Evolutionary conservation across 2,113 vertebrate genomes (phyloP).

Genomic region (Melanerpes formicivorus): DNA sequence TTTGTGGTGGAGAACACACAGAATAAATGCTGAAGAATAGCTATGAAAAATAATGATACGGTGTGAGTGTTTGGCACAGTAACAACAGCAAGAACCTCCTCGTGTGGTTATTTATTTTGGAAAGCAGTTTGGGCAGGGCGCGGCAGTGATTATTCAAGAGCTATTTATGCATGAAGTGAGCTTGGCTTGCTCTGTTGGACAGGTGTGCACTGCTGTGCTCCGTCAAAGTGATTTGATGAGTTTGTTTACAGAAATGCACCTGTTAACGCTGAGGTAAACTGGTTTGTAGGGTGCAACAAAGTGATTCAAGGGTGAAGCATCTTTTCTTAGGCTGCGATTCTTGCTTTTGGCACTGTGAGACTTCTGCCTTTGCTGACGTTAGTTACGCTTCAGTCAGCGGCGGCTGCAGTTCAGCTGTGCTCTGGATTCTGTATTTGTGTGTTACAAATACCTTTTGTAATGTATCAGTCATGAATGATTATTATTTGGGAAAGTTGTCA

Average conservation of each 20-base stretch:
- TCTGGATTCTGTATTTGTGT: background rate
- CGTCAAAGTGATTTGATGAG: background rate
- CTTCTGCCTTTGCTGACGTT: background rate
- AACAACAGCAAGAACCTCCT: background rate
- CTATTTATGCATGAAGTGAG: background rate
- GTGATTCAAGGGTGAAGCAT: background rate
- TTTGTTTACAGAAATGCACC: background rate
- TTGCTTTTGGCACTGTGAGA: background rate
- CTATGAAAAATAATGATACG: background rate
- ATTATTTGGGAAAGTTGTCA: conserved; percentile 37
- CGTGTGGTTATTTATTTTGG: background rate
- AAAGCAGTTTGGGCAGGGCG: background rate
- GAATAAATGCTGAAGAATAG: background rate
- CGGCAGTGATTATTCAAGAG: background rate
- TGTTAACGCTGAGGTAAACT: background rate
- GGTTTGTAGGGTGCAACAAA: background rate
- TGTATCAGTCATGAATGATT: conserved; percentile 11
- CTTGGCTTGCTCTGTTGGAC: background rate
- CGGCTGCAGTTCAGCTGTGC: background rate
- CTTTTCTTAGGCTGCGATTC: background rate
- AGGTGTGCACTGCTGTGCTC: background rate
- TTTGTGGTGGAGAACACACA: background rate
- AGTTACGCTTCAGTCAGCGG: background rate
- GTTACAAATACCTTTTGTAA: background rate
- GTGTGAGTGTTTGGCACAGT: background rate